These are phyloP conservation scores for Limnephilus auricula DNA, from an alignment of 2,888 invertebrate species.

Conservation along the genomic window DNA sequence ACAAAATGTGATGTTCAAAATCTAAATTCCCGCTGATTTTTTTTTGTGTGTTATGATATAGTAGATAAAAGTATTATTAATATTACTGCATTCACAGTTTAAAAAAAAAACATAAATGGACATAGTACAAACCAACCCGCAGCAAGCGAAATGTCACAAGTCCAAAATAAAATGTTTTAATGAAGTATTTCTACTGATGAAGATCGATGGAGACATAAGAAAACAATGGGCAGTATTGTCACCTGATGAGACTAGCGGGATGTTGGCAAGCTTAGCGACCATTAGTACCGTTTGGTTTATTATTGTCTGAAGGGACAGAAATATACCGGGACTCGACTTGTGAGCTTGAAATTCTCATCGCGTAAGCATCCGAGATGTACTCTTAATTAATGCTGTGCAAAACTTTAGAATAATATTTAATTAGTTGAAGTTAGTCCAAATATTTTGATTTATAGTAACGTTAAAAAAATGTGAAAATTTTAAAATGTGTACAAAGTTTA, in stretches of 20 bases:
- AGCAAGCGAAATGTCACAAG: not conserved
- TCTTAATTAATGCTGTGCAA: not conserved
- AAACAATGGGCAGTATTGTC: conserved; percentile 19
- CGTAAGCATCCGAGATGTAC: not conserved
- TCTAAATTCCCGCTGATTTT: too few relatives aligned
- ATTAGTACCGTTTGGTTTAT: not conserved
- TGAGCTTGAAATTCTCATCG: not conserved
- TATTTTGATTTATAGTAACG: not conserved
- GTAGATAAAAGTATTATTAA: too few relatives aligned
- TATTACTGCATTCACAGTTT: too few relatives aligned
- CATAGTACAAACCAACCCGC: too few relatives aligned
- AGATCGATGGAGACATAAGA: not conserved
- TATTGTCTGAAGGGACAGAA: not conserved
- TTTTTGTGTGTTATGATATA: too few relatives aligned
- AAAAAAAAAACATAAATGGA: too few relatives aligned
- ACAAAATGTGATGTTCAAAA: too few relatives aligned
- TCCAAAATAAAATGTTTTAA: not conserved
- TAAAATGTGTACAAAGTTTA: not conserved
- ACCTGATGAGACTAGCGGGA: not conserved
- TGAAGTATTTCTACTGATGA: not conserved
- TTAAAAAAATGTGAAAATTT: not conserved
- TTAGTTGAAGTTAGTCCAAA: not conserved
- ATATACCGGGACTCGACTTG: not conserved
- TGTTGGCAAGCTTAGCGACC: not conserved
- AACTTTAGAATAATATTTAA: not conserved